Evolutionary conservation across 1,140 invertebrate genomes (phyloP).

Genomic region (Solenopsis fugax): DNA sequence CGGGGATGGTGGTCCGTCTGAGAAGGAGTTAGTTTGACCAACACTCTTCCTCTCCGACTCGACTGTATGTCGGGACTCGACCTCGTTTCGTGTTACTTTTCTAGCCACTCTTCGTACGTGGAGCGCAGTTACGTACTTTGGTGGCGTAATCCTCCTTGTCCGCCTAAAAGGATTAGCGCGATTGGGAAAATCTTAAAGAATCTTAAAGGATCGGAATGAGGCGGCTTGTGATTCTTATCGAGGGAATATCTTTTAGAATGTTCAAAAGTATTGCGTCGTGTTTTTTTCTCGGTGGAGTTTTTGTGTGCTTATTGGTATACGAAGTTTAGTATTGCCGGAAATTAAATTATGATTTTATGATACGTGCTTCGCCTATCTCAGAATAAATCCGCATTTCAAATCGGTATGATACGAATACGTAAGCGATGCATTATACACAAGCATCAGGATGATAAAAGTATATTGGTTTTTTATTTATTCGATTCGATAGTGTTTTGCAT

Average conservation of each 20-base stretch:
- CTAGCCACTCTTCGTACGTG: constrained; percentile 61
- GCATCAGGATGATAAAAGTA: neutral
- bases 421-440: constrained; percentile 14
- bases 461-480: constrained; percentile 26
- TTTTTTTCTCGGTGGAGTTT: neutral
- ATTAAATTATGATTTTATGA: constrained; percentile 14
- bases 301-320: neutral
- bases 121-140: constrained; percentile 34
- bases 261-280: neutral
- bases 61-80: constrained; percentile 63
- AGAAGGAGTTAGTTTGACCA: constrained; percentile 71
- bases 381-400: constrained; percentile 4
- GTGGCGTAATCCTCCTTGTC: constrained; percentile 43
- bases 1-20: constrained; percentile 49
- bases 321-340: neutral
- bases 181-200: constrained; percentile 39
- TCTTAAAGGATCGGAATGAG: neutral
- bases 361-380: neutral
- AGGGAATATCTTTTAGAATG: neutral
- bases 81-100: constrained; percentile 70
- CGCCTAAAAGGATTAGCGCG: constrained; percentile 56
- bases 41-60: constrained; percentile 62
- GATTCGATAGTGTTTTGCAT: neutral
- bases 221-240: constrained; percentile 14
- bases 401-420: neutral